phyloP scores from a whole-genome alignment of 2,113 vertebrate species.

The Nanorana parkeri region DNA sequence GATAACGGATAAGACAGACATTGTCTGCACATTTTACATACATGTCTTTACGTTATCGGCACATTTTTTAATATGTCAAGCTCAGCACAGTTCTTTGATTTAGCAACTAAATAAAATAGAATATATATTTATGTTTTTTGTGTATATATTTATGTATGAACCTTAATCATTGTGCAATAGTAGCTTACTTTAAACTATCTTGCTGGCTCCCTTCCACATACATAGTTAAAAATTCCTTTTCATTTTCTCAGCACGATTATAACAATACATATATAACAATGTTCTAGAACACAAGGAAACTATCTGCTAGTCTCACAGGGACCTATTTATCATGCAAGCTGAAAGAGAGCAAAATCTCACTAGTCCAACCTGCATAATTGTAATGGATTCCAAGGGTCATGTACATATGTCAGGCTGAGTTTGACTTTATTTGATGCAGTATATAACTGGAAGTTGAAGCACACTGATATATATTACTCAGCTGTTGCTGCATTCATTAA shows the following conservation, averaged over 20 bases:
- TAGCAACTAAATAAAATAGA: neutral
- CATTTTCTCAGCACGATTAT: conserved; percentile 37
- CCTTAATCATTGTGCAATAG: neutral
- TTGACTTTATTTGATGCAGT: conserved; percentile 9
- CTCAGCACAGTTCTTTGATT: no score
- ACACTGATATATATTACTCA: conserved; percentile 16
- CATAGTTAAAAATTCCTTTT: conserved; percentile 2
- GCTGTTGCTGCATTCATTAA: conserved; percentile 44
- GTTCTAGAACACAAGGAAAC: conserved; percentile 37
- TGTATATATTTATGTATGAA: neutral
- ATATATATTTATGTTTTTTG: neutral
- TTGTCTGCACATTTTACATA: no score
- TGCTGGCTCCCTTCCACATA: neutral
- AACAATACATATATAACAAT: conserved; percentile 27
- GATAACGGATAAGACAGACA: no score
- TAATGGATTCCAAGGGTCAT: conserved; percentile 33
- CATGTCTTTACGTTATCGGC: no score
- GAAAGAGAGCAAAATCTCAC: conserved; percentile 31
- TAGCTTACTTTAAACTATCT: neutral
- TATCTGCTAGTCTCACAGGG: conserved; percentile 15
- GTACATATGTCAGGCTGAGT: conserved; percentile 37
- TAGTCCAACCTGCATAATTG: conserved; percentile 49
- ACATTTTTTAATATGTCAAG: no score
- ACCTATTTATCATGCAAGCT: conserved; percentile 40
- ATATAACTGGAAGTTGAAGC: conserved; percentile 5